Conservation (phyloP, 2,888 invertebrate species). For the Epiblema foenella region DNA sequence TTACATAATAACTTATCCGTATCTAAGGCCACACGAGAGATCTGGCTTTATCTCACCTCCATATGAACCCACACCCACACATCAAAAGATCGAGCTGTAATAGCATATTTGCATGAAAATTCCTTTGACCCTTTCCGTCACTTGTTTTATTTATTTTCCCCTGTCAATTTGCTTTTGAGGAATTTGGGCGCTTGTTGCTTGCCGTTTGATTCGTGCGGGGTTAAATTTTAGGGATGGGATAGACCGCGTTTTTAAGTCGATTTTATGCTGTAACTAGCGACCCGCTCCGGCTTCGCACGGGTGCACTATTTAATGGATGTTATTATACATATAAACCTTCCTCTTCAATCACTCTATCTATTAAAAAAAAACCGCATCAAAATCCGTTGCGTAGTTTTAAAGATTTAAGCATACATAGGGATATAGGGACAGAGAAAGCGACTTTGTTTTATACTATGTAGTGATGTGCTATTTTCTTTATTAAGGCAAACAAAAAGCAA, state of each 20-base stretch:
- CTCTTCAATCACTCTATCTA: too few species aligned
- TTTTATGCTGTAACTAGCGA: too few species aligned
- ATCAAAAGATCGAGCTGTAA: constrained; percentile 64
- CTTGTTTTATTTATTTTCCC: constrained; percentile 71
- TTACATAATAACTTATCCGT: constrained; percentile 30
- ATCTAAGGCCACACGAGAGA: constrained; percentile 41
- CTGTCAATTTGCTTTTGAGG: constrained; percentile 55
- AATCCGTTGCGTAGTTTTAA: too few species aligned
- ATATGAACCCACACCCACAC: constrained; percentile 48
- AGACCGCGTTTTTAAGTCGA: background rate
- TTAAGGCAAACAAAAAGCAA: too few species aligned
- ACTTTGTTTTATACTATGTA: too few species aligned
- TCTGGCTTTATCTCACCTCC: constrained; percentile 50
- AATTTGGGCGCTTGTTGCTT: constrained; percentile 33
- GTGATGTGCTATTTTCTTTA: too few species aligned
- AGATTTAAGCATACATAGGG: too few species aligned
- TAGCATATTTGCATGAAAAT: constrained; percentile 67
- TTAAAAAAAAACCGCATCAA: too few species aligned
- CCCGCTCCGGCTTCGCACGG: too few species aligned
- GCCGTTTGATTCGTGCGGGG: constrained; percentile 32
- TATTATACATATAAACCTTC: too few species aligned
- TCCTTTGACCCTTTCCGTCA: constrained; percentile 62
- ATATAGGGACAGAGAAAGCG: too few species aligned
- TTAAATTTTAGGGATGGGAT: constrained; percentile 16
- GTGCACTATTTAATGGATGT: too few species aligned